A percentile compares a stretch with the other conserved stretches of the same genome.
Conservation (phyloP, 2,113 vertebrate species). For the Epinephelus moara region DNA sequence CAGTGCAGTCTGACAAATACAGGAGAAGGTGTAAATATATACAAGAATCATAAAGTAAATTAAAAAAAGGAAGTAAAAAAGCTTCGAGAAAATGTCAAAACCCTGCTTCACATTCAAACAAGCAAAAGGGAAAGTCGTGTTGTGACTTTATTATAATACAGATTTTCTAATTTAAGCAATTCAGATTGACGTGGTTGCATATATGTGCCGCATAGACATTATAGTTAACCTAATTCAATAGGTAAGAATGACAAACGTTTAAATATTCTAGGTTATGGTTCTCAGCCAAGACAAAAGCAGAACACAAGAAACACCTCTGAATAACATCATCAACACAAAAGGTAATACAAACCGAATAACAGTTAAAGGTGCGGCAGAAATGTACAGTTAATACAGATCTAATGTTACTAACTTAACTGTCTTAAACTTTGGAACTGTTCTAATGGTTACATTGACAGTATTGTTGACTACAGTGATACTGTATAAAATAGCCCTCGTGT, state of each 20-base stretch:
- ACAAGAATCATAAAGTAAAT: background rate
- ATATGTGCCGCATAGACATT: background rate
- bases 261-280: background rate
- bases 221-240: background rate
- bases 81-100: background rate
- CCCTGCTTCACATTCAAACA: background rate
- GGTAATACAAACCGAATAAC: background rate
- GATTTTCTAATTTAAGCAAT: conserved; percentile 4
- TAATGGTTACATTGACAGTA: conserved; percentile 2
- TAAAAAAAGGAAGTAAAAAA: background rate
- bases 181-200: background rate
- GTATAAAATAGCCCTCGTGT: conserved; percentile 9
- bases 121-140: background rate
- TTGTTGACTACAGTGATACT: background rate
- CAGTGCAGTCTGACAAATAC: background rate
- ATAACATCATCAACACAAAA: background rate
- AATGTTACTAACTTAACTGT: background rate
- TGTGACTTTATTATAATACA: background rate
- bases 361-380: background rate
- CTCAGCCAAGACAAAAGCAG: background rate
- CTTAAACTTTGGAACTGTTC: background rate
- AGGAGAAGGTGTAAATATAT: conserved; percentile 10
- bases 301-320: background rate
- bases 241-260: background rate
- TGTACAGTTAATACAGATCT: background rate